Conservation (phyloP, 2,113 vertebrate genomes). For the Podocnemis expansa region DNA sequence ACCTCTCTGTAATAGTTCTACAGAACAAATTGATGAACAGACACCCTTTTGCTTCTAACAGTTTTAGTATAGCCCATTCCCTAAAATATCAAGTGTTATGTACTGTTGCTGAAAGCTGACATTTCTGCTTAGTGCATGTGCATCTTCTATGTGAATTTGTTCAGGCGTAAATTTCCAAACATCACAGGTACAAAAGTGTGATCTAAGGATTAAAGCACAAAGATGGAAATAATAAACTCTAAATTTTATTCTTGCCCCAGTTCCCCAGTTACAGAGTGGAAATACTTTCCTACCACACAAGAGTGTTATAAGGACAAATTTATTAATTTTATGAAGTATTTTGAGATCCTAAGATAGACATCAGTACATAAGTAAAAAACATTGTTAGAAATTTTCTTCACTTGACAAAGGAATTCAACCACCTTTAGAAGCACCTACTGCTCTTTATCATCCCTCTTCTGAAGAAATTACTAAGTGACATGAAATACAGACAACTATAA, state of each 20-base stretch:
- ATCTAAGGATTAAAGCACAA: not conserved
- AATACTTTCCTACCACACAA: not conserved
- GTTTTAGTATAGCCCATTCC: not conserved
- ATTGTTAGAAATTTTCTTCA: not conserved
- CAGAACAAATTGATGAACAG: not conserved
- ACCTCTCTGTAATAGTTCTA: not conserved
- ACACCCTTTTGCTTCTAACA: accelerated
- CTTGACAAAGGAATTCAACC: not conserved
- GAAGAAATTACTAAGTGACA: not conserved
- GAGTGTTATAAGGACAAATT: not conserved
- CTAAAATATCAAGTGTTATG: not conserved
- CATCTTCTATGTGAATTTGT: not conserved
- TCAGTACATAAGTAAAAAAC: not conserved
- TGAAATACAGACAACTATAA: not conserved
- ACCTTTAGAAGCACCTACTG: not conserved
- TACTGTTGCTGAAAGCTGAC: not conserved
- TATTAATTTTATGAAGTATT: not conserved
- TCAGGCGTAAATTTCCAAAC: not conserved
- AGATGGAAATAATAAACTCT: not conserved
- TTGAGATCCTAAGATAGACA: not conserved
- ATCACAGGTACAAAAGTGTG: not conserved
- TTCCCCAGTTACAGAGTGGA: not conserved
- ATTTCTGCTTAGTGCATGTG: not conserved
- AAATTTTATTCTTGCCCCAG: not conserved
- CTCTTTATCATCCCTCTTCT: not conserved